These are phyloP conservation scores for Misgurnus mizolepis DNA, from an alignment of 2,113 vertebrate species.

Conservation along the genomic window DNA sequence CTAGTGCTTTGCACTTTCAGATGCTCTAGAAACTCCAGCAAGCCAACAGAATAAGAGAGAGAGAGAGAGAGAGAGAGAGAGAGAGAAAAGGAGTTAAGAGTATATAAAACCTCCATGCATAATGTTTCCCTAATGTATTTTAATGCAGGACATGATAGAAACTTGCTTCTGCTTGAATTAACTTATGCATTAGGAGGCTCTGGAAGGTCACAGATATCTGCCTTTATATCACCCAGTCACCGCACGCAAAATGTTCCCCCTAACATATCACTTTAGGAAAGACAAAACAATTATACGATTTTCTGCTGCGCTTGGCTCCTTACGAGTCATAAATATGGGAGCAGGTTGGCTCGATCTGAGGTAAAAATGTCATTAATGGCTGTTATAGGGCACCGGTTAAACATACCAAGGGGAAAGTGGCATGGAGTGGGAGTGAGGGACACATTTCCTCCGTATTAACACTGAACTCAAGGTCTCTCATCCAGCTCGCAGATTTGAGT, in stretches of 20 bases:
- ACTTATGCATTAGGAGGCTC: constrained; percentile 66
- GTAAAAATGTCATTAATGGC: constrained; percentile 67
- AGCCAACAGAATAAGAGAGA: background rate
- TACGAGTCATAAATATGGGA: constrained; percentile 66
- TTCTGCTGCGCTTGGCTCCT: constrained; percentile 62
- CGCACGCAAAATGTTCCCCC: constrained; percentile 57
- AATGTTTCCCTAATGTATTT: constrained; percentile 75
- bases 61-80: constrained; percentile 53
- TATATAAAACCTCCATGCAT: constrained; percentile 71
- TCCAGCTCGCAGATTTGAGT: constrained; percentile 31
- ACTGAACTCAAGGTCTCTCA: constrained; percentile 23
- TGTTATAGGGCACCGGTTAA: constrained; percentile 59
- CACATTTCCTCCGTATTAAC: constrained; percentile 39
- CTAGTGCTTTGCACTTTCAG: constrained; percentile 52
- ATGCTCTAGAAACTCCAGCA: constrained; percentile 31
- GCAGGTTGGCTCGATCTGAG: constrained; percentile 62
- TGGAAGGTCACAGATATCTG: constrained; percentile 66
- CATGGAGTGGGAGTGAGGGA: constrained; percentile 15
- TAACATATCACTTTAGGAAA: constrained; percentile 59
- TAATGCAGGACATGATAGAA: constrained; percentile 59
- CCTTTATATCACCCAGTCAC: constrained; percentile 67
- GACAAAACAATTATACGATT: constrained; percentile 64
- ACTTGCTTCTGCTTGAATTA: constrained; percentile 71
- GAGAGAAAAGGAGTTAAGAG: constrained; percentile 49
- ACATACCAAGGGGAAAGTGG: constrained; percentile 47